Percentiles rank a stretch among this genome's conserved stretches.
Evolutionary conservation across 1,140 invertebrate species (phyloP).

Genomic region (Penaeus chinensis): DNA sequence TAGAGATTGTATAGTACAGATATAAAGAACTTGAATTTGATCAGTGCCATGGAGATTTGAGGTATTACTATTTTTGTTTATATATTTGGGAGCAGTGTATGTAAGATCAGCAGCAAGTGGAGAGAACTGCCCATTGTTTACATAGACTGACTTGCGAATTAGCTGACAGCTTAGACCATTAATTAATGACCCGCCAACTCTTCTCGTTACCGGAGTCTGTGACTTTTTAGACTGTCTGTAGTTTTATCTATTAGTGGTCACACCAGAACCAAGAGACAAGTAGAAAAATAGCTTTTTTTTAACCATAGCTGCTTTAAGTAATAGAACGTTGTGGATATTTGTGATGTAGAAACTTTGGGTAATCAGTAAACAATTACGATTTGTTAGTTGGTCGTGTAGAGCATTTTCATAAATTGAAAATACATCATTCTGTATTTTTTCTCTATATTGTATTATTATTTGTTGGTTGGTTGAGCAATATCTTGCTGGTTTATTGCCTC

Average conservation of each 20-base stretch:
- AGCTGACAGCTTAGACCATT: too few species aligned
- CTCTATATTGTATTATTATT: conserved; percentile 12
- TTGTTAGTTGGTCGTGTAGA: conserved; percentile 41
- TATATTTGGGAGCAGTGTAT: too few species aligned
- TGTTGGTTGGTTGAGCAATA: neutral
- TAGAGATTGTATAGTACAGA: too few species aligned
- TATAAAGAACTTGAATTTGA: too few species aligned
- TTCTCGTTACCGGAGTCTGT: too few species aligned
- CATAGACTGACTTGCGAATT: too few species aligned
- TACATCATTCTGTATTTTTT: neutral
- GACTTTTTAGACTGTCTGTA: conserved; percentile 40
- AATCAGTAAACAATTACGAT: neutral
- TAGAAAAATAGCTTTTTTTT: conserved; percentile 49
- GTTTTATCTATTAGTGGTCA: conserved; percentile 34
- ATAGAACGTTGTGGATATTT: conserved; percentile 31
- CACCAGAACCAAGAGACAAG: conserved; percentile 23
- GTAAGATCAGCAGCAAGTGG: too few species aligned
- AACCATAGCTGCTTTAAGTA: conserved; percentile 43
- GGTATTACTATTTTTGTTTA: too few species aligned
- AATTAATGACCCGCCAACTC: too few species aligned
- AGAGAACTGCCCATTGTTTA: too few species aligned
- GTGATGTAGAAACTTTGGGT: conserved; percentile 33
- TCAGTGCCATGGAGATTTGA: too few species aligned
- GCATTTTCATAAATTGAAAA: conserved; percentile 25
- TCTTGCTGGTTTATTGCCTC: too few species aligned